phyloP scores from a whole-genome alignment of 2,113 vertebrate genomes.

The Herpetotheres cachinnans region DNA sequence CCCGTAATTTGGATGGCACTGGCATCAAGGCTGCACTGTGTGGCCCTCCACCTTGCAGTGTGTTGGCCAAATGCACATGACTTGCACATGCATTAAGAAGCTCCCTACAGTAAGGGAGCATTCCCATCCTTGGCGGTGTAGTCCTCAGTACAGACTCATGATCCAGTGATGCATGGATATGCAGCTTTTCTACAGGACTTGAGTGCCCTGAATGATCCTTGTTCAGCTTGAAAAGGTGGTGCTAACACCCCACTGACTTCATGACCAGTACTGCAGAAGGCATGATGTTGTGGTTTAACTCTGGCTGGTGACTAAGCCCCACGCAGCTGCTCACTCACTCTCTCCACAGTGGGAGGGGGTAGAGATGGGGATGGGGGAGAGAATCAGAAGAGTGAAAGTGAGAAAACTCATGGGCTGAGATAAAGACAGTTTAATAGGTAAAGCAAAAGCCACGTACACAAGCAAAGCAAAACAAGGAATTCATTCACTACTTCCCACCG shows the following conservation, averaged over 20 bases:
- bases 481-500: too few species aligned
- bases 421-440: too few species aligned
- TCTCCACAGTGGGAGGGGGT: too few species aligned
- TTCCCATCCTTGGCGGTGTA: background rate
- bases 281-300: too few species aligned
- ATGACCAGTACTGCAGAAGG: background rate
- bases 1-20: background rate
- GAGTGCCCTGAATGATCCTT: background rate
- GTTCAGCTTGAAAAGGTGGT: background rate
- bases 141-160: background rate
- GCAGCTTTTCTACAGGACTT: background rate
- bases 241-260: background rate
- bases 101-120: background rate
- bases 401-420: too few species aligned
- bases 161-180: background rate
- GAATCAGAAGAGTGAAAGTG: too few species aligned
- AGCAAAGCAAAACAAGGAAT: too few species aligned
- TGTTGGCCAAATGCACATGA: fast-evolving
- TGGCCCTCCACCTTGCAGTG: background rate
- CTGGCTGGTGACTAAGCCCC: too few species aligned
- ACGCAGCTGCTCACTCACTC: too few species aligned
- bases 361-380: too few species aligned
- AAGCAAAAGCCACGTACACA: too few species aligned
- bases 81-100: background rate
- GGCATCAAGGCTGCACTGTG: background rate